A percentile compares a stretch with the other conserved stretches of the same genome.
Conservation (phyloP, 1,140 invertebrate species). For the Zophobas atratus region DNA sequence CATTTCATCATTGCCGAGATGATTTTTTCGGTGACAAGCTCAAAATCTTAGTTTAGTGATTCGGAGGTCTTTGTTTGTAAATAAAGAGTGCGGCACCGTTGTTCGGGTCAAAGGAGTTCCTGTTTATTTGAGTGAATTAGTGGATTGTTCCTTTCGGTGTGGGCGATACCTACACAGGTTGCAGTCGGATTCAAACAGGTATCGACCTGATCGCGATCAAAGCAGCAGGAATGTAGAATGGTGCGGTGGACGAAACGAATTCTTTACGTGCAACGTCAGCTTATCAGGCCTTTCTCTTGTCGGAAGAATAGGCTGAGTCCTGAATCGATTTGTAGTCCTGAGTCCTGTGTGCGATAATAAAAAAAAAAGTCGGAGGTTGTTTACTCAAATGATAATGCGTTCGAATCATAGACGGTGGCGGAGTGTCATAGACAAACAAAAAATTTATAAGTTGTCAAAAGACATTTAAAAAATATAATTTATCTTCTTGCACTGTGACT, state of each 20-base stretch:
- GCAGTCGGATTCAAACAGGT: slow-evolving; percentile 30
- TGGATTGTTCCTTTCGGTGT: not conserved
- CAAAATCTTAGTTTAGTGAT: not conserved
- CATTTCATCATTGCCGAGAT: too few relatives aligned
- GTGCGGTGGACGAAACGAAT: slow-evolving; percentile 25
- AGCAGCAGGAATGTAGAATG: slow-evolving; percentile 38
- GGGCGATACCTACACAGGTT: slow-evolving; percentile 31
- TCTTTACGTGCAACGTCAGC: slow-evolving; percentile 33
- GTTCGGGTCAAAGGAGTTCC: slow-evolving; percentile 11
- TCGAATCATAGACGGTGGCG: too few relatives aligned
- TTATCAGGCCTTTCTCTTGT: slow-evolving; percentile 24
- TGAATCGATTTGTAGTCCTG: too few relatives aligned
- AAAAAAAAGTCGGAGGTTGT: too few relatives aligned
- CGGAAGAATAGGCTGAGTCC: not conserved
- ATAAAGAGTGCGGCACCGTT: slow-evolving; percentile 9
- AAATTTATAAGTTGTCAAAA: too few relatives aligned
- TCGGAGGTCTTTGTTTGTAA: slow-evolving; percentile 1
- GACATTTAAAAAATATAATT: too few relatives aligned
- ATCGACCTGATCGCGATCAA: slow-evolving; percentile 43
- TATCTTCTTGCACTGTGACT: too few relatives aligned
- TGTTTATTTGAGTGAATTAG: not conserved
- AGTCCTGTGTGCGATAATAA: too few relatives aligned
- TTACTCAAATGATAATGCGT: too few relatives aligned
- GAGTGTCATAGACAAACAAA: too few relatives aligned
- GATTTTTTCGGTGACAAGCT: not conserved